Conservation (phyloP, 2,888 invertebrate species). For the Pilophorus perplexus region DNA sequence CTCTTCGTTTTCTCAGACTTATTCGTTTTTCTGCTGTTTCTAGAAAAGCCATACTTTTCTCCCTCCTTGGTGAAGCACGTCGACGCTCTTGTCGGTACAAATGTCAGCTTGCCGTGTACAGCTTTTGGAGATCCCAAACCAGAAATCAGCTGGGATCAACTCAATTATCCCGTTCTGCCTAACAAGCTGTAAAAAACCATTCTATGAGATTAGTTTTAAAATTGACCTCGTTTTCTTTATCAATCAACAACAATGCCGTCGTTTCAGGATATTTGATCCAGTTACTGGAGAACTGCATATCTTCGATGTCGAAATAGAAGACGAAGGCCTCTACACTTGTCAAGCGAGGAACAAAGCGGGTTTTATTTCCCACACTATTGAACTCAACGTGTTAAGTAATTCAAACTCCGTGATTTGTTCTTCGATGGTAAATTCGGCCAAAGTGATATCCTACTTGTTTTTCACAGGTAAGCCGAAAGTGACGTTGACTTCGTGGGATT, state of each 20-base stretch:
- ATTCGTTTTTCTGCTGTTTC: too few relatives aligned
- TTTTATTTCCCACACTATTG: slow-evolving; percentile 51
- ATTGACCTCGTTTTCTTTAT: too few relatives aligned
- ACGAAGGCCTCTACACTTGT: slow-evolving; percentile 50
- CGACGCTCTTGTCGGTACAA: slow-evolving; percentile 52
- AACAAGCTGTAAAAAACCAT: slow-evolving; percentile 22
- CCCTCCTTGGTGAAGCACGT: slow-evolving; percentile 50
- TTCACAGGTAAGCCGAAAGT: slow-evolving; percentile 3
- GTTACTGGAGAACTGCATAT: slow-evolving; percentile 35
- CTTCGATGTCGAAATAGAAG: slow-evolving; percentile 12
- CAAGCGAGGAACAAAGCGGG: slow-evolving; percentile 48
- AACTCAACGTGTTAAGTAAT: slow-evolving; percentile 55
- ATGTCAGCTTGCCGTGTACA: slow-evolving; percentile 37
- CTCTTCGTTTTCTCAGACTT: too few relatives aligned
- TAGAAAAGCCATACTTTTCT: slow-evolving; percentile 42
- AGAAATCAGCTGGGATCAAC: slow-evolving; percentile 41
- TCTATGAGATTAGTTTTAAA: too few relatives aligned
- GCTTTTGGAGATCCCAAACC: slow-evolving; percentile 44
- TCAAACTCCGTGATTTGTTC: too few relatives aligned
- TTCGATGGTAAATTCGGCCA: too few relatives aligned
- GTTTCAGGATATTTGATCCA: slow-evolving; percentile 12
- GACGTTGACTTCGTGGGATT: not conserved
- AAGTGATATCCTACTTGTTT: too few relatives aligned
- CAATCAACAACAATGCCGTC: not conserved
- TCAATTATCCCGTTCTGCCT: slow-evolving; percentile 15